A percentile compares a stretch with the other conserved stretches of the same genome.
These are phyloP conservation scores for Scaptomyza reducta DNA, from an alignment of 2,888 invertebrate species.

Conservation along the genomic window DNA sequence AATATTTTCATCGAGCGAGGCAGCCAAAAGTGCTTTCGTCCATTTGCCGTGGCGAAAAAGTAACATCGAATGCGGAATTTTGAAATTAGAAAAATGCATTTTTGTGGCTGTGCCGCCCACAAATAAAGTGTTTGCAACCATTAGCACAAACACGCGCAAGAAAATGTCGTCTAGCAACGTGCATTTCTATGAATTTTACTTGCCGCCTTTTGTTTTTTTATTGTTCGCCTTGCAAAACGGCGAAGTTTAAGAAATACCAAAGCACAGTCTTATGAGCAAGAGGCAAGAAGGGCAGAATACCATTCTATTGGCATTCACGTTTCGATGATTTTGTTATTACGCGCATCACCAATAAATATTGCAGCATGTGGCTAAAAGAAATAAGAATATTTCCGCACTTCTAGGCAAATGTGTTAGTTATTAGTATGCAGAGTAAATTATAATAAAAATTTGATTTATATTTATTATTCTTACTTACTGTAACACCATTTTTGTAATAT, in stretches of 20 bases:
- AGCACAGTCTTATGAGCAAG: background rate
- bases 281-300: background rate
- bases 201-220: conserved; percentile 8
- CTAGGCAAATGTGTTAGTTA: background rate
- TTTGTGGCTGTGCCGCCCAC: conserved; percentile 41
- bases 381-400: background rate
- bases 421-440: too few relatives aligned
- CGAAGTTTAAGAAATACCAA: background rate
- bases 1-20: conserved; percentile 45
- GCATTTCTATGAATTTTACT: conserved; percentile 17
- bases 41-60: conserved; percentile 33
- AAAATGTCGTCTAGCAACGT: conserved; percentile 30
- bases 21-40: conserved; percentile 36
- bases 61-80: conserved; percentile 25
- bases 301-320: conserved; percentile 21
- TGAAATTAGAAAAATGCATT: conserved; percentile 37
- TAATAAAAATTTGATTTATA: too few relatives aligned
- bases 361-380: conserved; percentile 7
- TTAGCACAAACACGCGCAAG: conserved; percentile 37
- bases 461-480: too few relatives aligned
- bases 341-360: conserved; percentile 26
- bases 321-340: conserved; percentile 8
- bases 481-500: background rate
- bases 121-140: conserved; percentile 49
- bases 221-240: background rate